phyloP scores from a whole-genome alignment of 2,888 invertebrate genomes.

The Ganaspis brasiliensis region DNA sequence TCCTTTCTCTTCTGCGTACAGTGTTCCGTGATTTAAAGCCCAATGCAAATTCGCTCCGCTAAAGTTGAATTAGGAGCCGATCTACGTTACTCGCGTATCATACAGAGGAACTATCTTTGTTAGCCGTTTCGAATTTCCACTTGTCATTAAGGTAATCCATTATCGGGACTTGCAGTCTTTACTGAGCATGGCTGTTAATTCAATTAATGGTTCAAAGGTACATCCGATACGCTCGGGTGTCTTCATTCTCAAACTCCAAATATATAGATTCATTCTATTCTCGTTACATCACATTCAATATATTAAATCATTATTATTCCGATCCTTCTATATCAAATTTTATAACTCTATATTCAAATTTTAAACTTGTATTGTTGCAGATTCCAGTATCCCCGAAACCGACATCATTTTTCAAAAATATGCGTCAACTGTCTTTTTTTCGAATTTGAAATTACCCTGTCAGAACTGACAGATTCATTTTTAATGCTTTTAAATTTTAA shows the following conservation, averaged over 20 bases:
- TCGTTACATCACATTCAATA: constrained; percentile 23
- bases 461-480: no score
- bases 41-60: constrained; percentile 42
- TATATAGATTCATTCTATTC: constrained; percentile 17
- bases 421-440: no score
- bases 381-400: no score
- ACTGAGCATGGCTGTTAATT: constrained; percentile 40
- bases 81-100: constrained; percentile 37
- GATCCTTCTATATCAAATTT: no score
- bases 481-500: no score
- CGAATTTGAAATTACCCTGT: no score
- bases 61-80: constrained; percentile 44
- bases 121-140: constrained; percentile 42
- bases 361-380: no score
- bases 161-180: constrained; percentile 44
- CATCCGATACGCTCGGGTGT: constrained; percentile 38
- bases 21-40: constrained; percentile 40
- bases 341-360: no score
- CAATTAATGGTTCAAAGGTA: constrained; percentile 44
- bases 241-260: constrained; percentile 24
- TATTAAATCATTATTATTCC: no score
- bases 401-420: no score
- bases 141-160: constrained; percentile 44
- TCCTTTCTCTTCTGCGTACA: constrained; percentile 27
- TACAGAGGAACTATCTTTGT: constrained; percentile 41